A percentile compares a stretch with the other conserved stretches of the same genome.
Evolutionary conservation across 2,888 invertebrate genomes (phyloP).

Genomic region (Carpatolechia fugitivella): DNA sequence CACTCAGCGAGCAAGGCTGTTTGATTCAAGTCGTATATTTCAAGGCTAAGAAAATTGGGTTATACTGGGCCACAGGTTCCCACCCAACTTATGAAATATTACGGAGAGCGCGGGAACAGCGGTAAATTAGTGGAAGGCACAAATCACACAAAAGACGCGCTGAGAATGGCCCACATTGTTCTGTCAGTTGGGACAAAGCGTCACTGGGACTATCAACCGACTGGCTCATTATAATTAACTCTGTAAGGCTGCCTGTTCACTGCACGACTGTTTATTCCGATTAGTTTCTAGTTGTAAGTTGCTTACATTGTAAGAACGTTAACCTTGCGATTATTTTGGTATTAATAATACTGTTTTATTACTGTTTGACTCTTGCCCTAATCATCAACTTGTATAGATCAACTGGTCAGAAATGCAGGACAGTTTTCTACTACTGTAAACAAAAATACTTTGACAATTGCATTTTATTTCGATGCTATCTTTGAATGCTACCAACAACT

Average conservation of each 20-base stretch:
- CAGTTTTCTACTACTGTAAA: no score
- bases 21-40: no score
- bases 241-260: neutral
- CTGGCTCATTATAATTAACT: constrained; percentile 7
- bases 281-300: neutral
- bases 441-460: no score
- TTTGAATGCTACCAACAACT: no score
- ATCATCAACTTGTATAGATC: no score
- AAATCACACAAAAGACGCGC: constrained; percentile 45
- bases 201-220: constrained; percentile 23
- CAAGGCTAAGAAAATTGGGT: neutral
- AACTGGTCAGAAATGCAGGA: no score
- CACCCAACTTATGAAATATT: constrained; percentile 9
- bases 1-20: no score
- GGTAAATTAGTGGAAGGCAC: constrained; percentile 50
- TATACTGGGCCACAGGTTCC: neutral
- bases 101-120: constrained; percentile 12
- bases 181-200: constrained; percentile 64
- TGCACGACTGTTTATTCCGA: neutral
- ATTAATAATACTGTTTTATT: no score
- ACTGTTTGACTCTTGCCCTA: no score
- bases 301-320: neutral
- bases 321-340: no score
- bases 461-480: no score
- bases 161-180: constrained; percentile 60